Evolutionary conservation across 1,140 invertebrate genomes (phyloP), one percentile per base, ranked within the genome.

Genomic region (Euura lappo): DNA sequence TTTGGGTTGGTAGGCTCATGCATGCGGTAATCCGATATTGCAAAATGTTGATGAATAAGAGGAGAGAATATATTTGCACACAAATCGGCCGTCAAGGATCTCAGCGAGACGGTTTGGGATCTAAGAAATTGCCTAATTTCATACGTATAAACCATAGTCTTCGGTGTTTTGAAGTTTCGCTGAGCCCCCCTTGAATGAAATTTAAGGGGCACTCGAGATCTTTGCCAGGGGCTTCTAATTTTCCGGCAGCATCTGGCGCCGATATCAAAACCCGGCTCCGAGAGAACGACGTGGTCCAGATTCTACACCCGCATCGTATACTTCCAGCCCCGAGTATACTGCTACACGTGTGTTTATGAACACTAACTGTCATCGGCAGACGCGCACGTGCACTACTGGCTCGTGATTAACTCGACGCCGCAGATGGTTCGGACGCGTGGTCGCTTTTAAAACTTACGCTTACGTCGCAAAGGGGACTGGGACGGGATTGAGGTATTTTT

Each of bases 231-330:
- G 51, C 51, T 60, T 8, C 51, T 60, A 60, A 60, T 60, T 60
- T 60, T 60, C 51, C 10, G 51, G 4, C 51, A 5, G 13, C 51
- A 60, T 60, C 51, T 60, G 51, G 51, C 51, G 51, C 51, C 51
- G 13, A 60, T 60, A 60, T 6, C 51, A 60, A 60, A 60, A n/a
- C 51, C 51, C 13, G 28, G 13, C 51, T 8, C 51, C 8, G 51
- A 60, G 51, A 60, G 51, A 60, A 60, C 51, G 51, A 60, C 13
- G 51, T 60, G 51, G 51, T 60, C 51, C 51, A 60, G 51, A 60
- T 60, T n/a, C 51, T n/a, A 60, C 3, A 60, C 51, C 51, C 51
- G 5, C 51, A 6, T 60, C 6, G 28, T 28, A 28, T 28, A 28
- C 28, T 28, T 28, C 28, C 28, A 28, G 10, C 51, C 51, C 6